Percentiles rank a stretch among this genome's conserved stretches.
Evolutionary conservation across 2,113 vertebrate genomes (phyloP).

Genomic region (Eolophus roseicapilla): DNA sequence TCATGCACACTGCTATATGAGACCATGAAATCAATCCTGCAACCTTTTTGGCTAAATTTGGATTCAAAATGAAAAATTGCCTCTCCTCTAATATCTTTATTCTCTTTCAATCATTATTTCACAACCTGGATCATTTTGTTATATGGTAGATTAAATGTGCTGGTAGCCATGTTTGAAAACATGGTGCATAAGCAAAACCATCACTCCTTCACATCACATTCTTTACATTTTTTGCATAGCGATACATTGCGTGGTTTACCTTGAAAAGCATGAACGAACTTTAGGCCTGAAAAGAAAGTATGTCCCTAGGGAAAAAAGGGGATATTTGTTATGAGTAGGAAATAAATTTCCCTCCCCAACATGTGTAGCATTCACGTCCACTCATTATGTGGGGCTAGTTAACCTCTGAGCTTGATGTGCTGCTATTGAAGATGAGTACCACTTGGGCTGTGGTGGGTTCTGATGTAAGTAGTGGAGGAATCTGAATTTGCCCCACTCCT

Average conservation of each 20-base stretch:
- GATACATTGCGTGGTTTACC: background rate
- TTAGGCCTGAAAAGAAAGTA: background rate
- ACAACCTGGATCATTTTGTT: background rate
- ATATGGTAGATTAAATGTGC: background rate
- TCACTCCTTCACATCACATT: background rate
- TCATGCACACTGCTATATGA: background rate
- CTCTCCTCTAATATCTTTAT: background rate
- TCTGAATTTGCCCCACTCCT: background rate
- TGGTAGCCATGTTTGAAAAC: background rate
- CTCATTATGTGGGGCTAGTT: background rate
- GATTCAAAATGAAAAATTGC: slow-evolving; percentile 37
- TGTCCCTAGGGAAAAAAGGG: background rate
- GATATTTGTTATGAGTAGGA: background rate
- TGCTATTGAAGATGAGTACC: background rate
- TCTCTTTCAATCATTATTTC: slow-evolving; percentile 33
- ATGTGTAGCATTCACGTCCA: background rate
- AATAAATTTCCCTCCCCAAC: background rate
- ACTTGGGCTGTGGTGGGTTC: background rate
- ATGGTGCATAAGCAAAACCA: background rate
- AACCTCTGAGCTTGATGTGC: background rate
- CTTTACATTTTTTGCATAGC: background rate
- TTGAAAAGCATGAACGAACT: background rate
- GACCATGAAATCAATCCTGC: slow-evolving; percentile 27
- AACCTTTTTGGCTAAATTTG: slow-evolving; percentile 1
- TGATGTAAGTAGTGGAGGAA: background rate